phyloP scores from a whole-genome alignment of 2,797 vertebrate species.

The Geotrypetes seraphini region DNA sequence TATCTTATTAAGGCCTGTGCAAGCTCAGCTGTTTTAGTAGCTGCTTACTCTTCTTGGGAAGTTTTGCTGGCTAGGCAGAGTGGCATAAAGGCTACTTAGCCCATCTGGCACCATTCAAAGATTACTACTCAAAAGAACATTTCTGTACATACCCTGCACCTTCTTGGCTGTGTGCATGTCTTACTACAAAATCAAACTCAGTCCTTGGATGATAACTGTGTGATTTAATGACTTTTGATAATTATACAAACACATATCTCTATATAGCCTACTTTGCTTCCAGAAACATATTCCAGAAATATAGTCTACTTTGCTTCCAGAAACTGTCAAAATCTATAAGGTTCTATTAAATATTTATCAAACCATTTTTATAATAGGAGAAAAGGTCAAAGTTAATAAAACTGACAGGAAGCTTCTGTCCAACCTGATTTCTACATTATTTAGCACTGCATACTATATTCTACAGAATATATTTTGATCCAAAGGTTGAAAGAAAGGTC shows the following conservation, averaged over 20 bases:
- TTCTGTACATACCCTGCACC: no score
- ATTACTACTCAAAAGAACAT: slow-evolving; percentile 1
- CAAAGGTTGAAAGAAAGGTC: slow-evolving; percentile 16
- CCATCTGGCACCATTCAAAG: slow-evolving; percentile 10
- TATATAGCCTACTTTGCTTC: slow-evolving; percentile 21
- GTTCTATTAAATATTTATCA: slow-evolving; percentile 62
- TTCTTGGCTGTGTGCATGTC: no score
- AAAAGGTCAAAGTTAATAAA: slow-evolving; percentile 72
- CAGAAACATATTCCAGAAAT: no score
- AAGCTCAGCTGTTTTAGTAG: slow-evolving; percentile 22
- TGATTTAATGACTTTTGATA: slow-evolving; percentile 38
- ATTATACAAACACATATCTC: no score
- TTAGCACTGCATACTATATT: slow-evolving; percentile 32
- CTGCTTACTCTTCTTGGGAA: slow-evolving; percentile 9
- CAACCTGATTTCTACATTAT: slow-evolving; percentile 53
- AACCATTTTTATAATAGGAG: slow-evolving; percentile 50
- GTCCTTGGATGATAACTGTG: slow-evolving; percentile 11
- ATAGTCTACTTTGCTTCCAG: slow-evolving; percentile 20
- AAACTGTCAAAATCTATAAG: slow-evolving; percentile 53
- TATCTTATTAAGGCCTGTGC: background rate
- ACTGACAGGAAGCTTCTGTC: slow-evolving; percentile 50
- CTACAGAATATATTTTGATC: slow-evolving; percentile 21
- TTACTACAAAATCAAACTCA: background rate
- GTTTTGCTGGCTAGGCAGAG: background rate
- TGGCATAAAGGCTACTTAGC: background rate